Evolutionary conservation across 2,113 vertebrate genomes (phyloP).

Genomic region (Ptychochromis oligacanthus): DNA sequence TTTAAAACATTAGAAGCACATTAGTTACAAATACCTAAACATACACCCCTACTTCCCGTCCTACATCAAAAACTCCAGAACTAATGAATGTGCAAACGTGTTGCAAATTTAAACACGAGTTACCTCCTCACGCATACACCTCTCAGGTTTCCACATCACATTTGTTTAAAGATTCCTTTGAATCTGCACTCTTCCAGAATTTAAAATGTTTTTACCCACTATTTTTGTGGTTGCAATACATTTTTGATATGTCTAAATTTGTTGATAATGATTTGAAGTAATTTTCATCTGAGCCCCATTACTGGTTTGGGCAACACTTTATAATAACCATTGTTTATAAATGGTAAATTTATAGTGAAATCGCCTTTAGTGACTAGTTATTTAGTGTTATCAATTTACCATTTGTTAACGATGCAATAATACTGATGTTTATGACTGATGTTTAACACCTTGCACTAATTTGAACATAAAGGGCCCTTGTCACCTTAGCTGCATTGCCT

Average conservation of each 20-base stretch:
- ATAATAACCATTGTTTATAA: neutral
- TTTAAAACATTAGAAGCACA: neutral
- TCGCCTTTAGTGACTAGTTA: fast-evolving
- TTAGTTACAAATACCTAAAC: neutral
- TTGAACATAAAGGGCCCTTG: neutral
- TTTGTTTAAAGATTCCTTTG: neutral
- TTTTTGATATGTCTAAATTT: neutral
- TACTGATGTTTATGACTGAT: too few species aligned
- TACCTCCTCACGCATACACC: neutral
- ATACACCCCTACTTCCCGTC: too few species aligned
- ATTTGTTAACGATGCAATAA: too few species aligned
- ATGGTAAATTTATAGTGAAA: neutral
- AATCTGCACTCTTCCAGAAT: neutral
- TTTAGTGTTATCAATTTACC: too few species aligned
- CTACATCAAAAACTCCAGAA: neutral
- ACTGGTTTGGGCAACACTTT: neutral
- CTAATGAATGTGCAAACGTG: neutral
- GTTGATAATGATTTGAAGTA: neutral
- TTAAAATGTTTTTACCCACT: neutral
- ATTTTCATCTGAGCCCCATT: neutral
- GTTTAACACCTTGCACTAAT: neutral
- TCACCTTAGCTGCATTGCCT: neutral
- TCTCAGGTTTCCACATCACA: neutral
- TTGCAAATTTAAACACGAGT: neutral
- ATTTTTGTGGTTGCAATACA: neutral